phyloP scores from a whole-genome alignment of 2,113 vertebrate species.

The Antechinus stuartii region DNA sequence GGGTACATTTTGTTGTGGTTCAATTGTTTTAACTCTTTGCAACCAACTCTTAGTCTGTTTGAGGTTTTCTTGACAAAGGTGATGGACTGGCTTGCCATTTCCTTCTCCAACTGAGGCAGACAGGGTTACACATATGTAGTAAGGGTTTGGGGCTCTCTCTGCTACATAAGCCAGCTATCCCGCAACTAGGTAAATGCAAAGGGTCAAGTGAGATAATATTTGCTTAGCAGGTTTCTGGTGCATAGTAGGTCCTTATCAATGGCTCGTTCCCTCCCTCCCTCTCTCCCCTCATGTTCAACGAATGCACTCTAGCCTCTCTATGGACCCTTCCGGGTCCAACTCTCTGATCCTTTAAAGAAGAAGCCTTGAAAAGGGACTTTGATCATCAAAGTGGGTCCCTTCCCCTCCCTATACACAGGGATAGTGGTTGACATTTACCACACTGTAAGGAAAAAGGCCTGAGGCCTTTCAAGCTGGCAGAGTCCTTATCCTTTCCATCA shows the following conservation, averaged over 20 bases:
- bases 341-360: neutral
- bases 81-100: neutral
- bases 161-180: neutral
- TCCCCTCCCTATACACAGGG: neutral
- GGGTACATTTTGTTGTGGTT: neutral
- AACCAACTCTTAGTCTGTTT: neutral
- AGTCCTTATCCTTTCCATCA: neutral
- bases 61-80: neutral
- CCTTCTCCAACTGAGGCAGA: neutral
- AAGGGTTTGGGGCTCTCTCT: neutral
- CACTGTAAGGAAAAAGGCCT: neutral
- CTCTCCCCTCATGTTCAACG: neutral
- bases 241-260: neutral
- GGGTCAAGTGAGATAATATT: neutral
- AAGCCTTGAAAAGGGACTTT: neutral
- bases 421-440: neutral
- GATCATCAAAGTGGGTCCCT: neutral
- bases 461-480: neutral
- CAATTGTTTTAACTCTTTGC: neutral
- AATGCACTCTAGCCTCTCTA: neutral
- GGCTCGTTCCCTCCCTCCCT: neutral
- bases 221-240: neutral
- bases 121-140: neutral
- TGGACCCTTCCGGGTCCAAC: neutral
- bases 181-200: neutral